These are phyloP conservation scores for Eristalinus sepulchralis DNA, from an alignment of 2,888 invertebrate genomes.

Conservation along the genomic window DNA sequence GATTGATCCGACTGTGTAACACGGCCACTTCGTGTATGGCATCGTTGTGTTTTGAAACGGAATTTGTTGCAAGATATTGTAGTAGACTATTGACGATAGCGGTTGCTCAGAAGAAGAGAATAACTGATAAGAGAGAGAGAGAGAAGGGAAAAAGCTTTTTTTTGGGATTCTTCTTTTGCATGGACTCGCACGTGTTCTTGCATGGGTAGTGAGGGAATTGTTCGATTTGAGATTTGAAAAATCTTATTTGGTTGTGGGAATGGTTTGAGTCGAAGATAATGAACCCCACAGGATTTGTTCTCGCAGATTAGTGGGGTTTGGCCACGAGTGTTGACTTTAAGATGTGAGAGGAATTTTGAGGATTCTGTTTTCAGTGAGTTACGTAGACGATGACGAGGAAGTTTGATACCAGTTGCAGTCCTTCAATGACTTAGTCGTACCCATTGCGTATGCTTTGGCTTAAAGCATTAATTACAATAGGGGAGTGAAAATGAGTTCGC, in stretches of 20 bases:
- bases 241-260: not conserved
- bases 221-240: not conserved
- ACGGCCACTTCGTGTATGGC: not conserved
- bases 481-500: too few relatives aligned
- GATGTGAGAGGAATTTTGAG: too few relatives aligned
- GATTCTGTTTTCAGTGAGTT: too few relatives aligned
- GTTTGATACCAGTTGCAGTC: too few relatives aligned
- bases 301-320: too few relatives aligned
- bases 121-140: slow-evolving; percentile 39
- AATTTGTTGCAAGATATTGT: slow-evolving; percentile 50
- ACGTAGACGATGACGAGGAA: too few relatives aligned
- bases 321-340: too few relatives aligned
- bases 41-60: slow-evolving; percentile 62
- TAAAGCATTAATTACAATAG: too few relatives aligned
- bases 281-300: too few relatives aligned
- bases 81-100: slow-evolving; percentile 50
- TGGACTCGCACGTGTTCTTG: not conserved
- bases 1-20: slow-evolving; percentile 12
- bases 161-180: not conserved
- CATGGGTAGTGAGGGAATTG: not conserved
- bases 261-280: not conserved
- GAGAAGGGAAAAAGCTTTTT: not conserved
- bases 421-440: too few relatives aligned
- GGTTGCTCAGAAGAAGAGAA: slow-evolving; percentile 8
- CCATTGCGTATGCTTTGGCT: too few relatives aligned